phyloP scores from a whole-genome alignment of 1,140 invertebrate genomes.

The Vanessa tameamea region DNA sequence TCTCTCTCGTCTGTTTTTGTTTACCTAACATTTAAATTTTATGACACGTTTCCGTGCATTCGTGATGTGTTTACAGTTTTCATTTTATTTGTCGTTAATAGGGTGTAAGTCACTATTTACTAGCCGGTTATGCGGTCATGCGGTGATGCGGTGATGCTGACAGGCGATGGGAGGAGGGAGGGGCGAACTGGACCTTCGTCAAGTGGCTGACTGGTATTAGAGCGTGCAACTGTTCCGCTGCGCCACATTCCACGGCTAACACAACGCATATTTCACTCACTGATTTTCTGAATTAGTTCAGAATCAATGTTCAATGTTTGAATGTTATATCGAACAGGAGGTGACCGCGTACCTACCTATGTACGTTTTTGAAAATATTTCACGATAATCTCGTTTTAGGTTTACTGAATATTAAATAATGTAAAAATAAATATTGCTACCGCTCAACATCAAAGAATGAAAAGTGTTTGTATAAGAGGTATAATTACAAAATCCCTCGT shows the following conservation, averaged over 20 bases:
- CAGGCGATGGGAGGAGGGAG: slow-evolving; percentile 43
- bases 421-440: slow-evolving; percentile 45
- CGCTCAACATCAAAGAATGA: slow-evolving; percentile 61
- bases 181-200: slow-evolving; percentile 68
- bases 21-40: not conserved
- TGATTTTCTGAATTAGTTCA: slow-evolving; percentile 70
- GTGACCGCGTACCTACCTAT: too few relatives aligned
- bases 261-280: slow-evolving; percentile 70
- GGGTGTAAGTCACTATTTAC: slow-evolving; percentile 40
- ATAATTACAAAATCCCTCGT: slow-evolving; percentile 75
- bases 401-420: slow-evolving; percentile 18
- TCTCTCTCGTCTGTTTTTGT: not conserved
- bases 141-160: slow-evolving; percentile 43
- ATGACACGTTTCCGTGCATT: not conserved
- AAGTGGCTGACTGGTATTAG: slow-evolving; percentile 78
- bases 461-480: slow-evolving; percentile 70
- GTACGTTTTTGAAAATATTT: not conserved
- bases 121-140: slow-evolving; percentile 39
- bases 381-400: not conserved
- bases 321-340: not conserved
- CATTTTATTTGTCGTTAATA: slow-evolving; percentile 36
- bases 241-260: slow-evolving; percentile 64
- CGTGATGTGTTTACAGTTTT: not conserved
- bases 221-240: slow-evolving; percentile 69
- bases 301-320: not conserved